Conservation (phyloP, 2,888 invertebrate species). For the Liopterus haemorrhoidalis region DNA sequence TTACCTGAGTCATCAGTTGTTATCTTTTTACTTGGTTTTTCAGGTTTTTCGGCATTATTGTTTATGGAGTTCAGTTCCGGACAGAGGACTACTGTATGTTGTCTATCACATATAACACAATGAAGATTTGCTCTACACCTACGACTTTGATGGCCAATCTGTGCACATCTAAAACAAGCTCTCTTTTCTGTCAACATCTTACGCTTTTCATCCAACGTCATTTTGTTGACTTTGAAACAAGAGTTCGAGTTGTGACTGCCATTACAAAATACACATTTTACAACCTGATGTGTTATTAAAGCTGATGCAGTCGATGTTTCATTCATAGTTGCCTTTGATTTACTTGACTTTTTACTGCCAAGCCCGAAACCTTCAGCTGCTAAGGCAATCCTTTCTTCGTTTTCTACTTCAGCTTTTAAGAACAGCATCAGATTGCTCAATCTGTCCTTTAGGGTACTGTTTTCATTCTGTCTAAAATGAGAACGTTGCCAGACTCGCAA, state of each 20-base stretch:
- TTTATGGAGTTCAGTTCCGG: slow-evolving; percentile 19
- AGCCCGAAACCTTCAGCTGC: slow-evolving; percentile 1
- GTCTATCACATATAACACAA: slow-evolving; percentile 31
- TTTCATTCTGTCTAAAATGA: not conserved
- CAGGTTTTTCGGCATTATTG: too few relatives aligned
- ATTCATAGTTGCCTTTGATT: too few relatives aligned
- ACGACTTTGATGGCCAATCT: slow-evolving; percentile 27
- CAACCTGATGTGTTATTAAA: slow-evolving; percentile 1
- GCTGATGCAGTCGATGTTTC: not conserved
- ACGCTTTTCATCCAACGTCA: slow-evolving; percentile 23
- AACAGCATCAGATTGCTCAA: not conserved
- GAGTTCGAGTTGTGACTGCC: slow-evolving; percentile 24
- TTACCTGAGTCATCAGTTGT: too few relatives aligned
- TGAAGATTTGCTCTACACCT: slow-evolving; percentile 28
- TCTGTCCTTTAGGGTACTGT: not conserved
- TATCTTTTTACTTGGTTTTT: too few relatives aligned
- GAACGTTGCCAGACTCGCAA: slow-evolving; percentile 32
- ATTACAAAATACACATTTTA: slow-evolving; percentile 20
- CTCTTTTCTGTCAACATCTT: slow-evolving; percentile 22
- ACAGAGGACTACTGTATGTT: slow-evolving; percentile 32
- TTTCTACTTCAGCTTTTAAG: not conserved
- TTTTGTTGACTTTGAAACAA: slow-evolving; percentile 27
- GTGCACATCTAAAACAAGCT: slow-evolving; percentile 33
- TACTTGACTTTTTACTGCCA: not conserved
- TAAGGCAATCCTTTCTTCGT: not conserved